Conservation (phyloP, 1,140 invertebrate genomes). For the Laupala kohalensis region DNA sequence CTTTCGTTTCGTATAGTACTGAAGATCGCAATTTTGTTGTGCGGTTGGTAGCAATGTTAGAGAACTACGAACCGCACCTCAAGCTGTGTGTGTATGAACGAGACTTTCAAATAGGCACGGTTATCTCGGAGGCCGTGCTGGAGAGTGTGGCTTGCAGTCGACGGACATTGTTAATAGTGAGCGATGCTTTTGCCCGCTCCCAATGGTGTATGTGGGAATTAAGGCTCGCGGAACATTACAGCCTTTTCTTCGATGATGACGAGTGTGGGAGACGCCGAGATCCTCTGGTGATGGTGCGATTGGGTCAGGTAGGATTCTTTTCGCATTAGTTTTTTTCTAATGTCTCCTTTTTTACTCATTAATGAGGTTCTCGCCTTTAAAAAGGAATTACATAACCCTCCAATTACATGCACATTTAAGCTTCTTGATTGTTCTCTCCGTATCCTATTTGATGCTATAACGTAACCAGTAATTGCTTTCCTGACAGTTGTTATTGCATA, state of each 20-base stretch:
- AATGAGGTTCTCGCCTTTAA: too few species aligned
- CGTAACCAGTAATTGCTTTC: too few species aligned
- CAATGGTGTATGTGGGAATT: constrained; percentile 55
- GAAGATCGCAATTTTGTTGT: constrained; percentile 45
- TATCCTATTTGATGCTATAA: too few species aligned
- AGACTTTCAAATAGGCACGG: constrained; percentile 46
- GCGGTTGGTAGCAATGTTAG: constrained; percentile 38
- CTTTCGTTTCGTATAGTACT: constrained; percentile 50
- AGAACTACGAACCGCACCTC: constrained; percentile 35
- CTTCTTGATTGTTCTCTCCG: too few species aligned
- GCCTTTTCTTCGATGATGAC: constrained; percentile 24
- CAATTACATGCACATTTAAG: too few species aligned
- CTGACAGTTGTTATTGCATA: too few species aligned
- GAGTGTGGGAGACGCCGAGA: constrained; percentile 30
- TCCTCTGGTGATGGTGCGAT: constrained; percentile 41
- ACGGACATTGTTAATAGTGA: constrained; percentile 46
- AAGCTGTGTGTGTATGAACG: constrained; percentile 49
- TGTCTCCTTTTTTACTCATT: too few species aligned
- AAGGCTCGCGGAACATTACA: constrained; percentile 34
- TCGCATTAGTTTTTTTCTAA: too few species aligned
- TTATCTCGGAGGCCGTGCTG: constrained; percentile 45
- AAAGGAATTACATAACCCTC: too few species aligned
- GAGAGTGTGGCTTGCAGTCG: constrained; percentile 41
- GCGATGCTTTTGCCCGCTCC: constrained; percentile 45
- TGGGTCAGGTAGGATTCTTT: too few species aligned